phyloP scores from a whole-genome alignment of 2,113 vertebrate species.

The Prionailurus viverrinus region DNA sequence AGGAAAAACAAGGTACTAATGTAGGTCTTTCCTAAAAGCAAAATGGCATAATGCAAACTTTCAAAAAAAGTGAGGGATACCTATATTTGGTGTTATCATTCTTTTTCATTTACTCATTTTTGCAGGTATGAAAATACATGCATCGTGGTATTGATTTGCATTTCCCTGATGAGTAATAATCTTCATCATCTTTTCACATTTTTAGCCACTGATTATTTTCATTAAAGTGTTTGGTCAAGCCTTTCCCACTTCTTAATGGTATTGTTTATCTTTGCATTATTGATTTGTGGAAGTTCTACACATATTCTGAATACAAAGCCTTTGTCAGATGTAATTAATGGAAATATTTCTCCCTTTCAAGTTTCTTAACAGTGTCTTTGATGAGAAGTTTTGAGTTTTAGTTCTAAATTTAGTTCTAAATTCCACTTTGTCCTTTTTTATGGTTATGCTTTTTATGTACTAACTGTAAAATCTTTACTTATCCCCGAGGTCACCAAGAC shows the following conservation, averaged over 20 bases:
- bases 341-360: neutral
- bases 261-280: neutral
- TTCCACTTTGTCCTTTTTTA: neutral
- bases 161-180: neutral
- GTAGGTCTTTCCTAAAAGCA: neutral
- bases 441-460: neutral
- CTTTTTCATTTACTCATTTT: neutral
- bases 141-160: neutral
- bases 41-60: neutral
- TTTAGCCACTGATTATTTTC: neutral
- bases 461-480: neutral
- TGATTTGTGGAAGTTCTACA: neutral
- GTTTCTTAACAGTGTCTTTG: neutral
- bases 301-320: neutral
- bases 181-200: neutral
- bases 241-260: neutral
- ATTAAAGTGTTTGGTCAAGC: neutral
- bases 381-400: neutral
- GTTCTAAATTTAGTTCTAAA: neutral
- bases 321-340: neutral
- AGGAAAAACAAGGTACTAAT: neutral
- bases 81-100: neutral
- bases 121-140: neutral
- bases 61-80: neutral
- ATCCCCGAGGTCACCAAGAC: neutral